Base-by-base conservation (phyloP, 64 coral and sea anemone genomes). In the Astreopora myriophthalma region DNA sequence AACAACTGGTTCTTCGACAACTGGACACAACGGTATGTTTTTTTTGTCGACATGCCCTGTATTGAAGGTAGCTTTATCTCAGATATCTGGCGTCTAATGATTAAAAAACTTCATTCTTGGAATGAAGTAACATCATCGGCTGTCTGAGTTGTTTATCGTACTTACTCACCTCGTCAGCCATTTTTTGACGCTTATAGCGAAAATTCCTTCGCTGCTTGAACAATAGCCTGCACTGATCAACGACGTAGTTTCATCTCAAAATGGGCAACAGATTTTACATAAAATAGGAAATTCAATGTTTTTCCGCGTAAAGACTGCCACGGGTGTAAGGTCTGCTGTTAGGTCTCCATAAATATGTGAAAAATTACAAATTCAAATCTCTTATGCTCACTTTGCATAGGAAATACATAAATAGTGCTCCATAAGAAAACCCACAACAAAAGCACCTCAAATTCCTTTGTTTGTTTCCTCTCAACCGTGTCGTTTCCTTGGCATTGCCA, bases 371-470 rank as follows among this genome's bases (percentile, higher is more conserved):
- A 83, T 83, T 55, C 79, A 83, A 83, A 83, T 83, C 34, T 5
- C 9, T 14, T 58, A 8, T 83, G 79, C 34, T 64, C 22, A 83
- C 65, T 80, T 60, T 83, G 79, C 55, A 83, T 83, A 25, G 57
- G 24, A 83, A 83, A 35, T 13, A 8, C 1, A 64, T 4, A 7
- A 5, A 25, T 6, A 64, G 22, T 8, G 61, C 28, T 27, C 27
- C 9, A 24, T 6, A 66, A 27, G 12, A 30, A n/a, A 9, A 9
- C 19, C 39, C 33, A 65, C 22, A 83, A 83, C 52, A 83, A 37
- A 65, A 4, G 20, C 30, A 12, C 9, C 17, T 60, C 34, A 24
- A 33, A 35, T 24, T 64, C 57, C 1, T 64, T 78, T 37, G 32
- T 83, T 24, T 6, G 19, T 64, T 0, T 16, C 33, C 4, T 9